Evolutionary conservation across 2,888 invertebrate species (phyloP).

Genomic region (Drosophila leonis): DNA sequence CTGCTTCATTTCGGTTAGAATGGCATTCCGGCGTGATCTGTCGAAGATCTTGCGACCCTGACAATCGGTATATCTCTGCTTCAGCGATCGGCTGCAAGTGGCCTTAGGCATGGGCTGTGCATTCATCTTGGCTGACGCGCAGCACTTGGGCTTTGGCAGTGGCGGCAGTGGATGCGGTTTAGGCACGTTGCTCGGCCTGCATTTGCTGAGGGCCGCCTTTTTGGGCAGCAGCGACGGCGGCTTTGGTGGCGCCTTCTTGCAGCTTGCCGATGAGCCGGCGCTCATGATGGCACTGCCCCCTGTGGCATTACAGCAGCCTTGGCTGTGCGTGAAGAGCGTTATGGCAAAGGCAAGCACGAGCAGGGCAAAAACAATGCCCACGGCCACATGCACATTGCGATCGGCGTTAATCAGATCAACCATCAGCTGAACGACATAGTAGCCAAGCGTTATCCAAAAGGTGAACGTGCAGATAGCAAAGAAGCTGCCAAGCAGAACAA

Average conservation of each 20-base stretch:
- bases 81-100: neutral
- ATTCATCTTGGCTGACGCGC: neutral
- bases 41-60: constrained; percentile 72
- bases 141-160: neutral
- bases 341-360: constrained; percentile 56
- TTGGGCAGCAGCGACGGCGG: neutral
- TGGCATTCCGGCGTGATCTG: constrained; percentile 61
- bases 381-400: constrained; percentile 63
- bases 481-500: constrained; percentile 55
- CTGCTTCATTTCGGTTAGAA: constrained; percentile 79
- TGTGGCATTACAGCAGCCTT: neutral
- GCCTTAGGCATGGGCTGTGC: neutral
- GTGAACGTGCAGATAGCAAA: constrained; percentile 67
- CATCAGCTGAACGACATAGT: constrained; percentile 54
- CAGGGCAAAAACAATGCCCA: constrained; percentile 35
- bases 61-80: constrained; percentile 45
- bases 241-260: neutral
- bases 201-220: neutral
- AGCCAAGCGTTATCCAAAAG: constrained; percentile 73
- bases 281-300: neutral
- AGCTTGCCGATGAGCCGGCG: neutral
- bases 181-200: neutral
- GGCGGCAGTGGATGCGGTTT: neutral
- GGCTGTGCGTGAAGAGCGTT: constrained; percentile 39
- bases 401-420: constrained; percentile 60